phyloP scores from a whole-genome alignment of 2,113 vertebrate genomes.

The Phylloscopus trochiloides region DNA sequence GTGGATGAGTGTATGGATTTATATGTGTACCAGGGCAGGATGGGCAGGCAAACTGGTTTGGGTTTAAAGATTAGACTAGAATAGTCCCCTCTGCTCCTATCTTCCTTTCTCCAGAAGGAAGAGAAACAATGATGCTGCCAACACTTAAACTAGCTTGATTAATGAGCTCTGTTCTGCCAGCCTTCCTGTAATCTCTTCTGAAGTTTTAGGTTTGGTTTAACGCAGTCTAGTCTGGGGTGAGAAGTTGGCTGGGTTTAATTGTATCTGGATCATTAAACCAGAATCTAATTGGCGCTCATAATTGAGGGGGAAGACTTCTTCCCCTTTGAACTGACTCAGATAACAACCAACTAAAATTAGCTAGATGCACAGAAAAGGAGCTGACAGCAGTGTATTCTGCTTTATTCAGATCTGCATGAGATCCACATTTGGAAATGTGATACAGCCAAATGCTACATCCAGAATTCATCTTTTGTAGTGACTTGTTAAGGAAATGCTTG shows the following conservation, averaged over 20 bases:
- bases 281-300: conserved; percentile 9
- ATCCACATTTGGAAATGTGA: conserved; percentile 45
- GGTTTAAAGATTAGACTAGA: not conserved
- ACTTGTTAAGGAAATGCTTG: conserved; percentile 12
- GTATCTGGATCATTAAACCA: conserved; percentile 10
- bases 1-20: not conserved
- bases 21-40: fast-evolving
- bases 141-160: conserved; percentile 10
- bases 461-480: conserved; percentile 8
- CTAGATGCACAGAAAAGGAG: conserved; percentile 5
- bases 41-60: not conserved
- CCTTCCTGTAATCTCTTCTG: not conserved
- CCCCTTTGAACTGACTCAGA: conserved; percentile 9
- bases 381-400: not conserved
- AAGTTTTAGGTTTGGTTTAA: conserved; percentile 15
- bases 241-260: conserved; percentile 11
- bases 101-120: not conserved
- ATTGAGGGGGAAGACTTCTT: not conserved
- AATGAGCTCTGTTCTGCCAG: conserved; percentile 1
- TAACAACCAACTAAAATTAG: conserved; percentile 18
- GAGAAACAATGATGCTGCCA: not conserved
- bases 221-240: not conserved
- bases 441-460: not conserved
- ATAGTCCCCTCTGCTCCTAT: not conserved
- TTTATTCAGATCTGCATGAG: conserved; percentile 22